These are phyloP conservation scores for Cerceris ruficornis DNA, from an alignment of 2,888 invertebrate species.

Conservation along the genomic window DNA sequence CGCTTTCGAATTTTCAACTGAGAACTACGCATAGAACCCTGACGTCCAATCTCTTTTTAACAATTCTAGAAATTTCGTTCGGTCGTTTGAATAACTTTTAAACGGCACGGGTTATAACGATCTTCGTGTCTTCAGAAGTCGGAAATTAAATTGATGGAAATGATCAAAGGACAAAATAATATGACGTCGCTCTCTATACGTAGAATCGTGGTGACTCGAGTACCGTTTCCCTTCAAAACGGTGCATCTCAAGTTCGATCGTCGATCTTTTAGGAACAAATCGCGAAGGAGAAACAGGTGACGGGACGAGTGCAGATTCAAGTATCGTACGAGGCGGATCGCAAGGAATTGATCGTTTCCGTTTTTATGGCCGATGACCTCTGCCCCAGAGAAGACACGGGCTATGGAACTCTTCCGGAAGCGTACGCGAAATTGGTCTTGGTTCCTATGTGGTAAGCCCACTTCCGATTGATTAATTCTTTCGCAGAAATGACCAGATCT, in stretches of 20 bases:
- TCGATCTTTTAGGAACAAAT: constrained; percentile 86
- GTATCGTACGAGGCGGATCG: constrained; percentile 94
- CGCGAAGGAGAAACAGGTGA: constrained; percentile 88
- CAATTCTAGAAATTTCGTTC: background rate
- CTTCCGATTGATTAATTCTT: background rate
- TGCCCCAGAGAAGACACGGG: constrained; percentile 91
- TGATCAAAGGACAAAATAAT: background rate
- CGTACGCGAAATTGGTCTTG: constrained; percentile 91
- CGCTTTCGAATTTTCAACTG: constrained; percentile 27
- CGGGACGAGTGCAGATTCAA: constrained; percentile 93
- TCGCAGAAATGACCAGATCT: background rate
- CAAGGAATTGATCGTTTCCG: constrained; percentile 91
- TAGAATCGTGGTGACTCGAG: background rate
- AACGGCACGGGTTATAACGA: no score
- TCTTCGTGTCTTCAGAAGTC: background rate
- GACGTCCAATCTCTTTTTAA: constrained; percentile 17
- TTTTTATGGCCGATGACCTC: constrained; percentile 93
- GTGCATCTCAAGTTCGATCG: background rate
- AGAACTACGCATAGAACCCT: constrained; percentile 34
- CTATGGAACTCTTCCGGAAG: constrained; percentile 90
- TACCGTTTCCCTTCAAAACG: background rate
- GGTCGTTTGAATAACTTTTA: background rate
- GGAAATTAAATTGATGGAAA: background rate
- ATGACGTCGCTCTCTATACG: background rate
- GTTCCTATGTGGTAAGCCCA: constrained; percentile 89